These are phyloP conservation scores for Mobula birostris DNA, from an alignment of 2,113 vertebrate genomes.

Conservation along the genomic window DNA sequence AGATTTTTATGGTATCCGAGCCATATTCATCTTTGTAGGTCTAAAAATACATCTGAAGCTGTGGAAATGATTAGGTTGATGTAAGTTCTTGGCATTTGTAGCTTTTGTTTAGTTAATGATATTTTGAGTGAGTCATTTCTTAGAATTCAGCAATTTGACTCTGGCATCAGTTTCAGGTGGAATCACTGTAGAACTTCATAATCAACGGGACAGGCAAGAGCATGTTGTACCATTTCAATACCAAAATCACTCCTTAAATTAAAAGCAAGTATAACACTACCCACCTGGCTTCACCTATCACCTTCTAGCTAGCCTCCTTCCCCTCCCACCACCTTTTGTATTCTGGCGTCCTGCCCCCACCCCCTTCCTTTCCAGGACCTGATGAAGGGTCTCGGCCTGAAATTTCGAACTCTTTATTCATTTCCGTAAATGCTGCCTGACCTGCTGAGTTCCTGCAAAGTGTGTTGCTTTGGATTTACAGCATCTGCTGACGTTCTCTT, in stretches of 20 bases:
- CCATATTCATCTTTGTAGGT: neutral
- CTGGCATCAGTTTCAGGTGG: neutral
- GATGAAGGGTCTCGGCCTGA: too few species aligned
- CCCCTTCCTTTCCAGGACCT: too few species aligned
- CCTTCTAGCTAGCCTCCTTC: too few species aligned
- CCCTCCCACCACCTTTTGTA: too few species aligned
- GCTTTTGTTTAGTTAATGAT: neutral
- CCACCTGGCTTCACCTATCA: too few species aligned
- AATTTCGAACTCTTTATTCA: too few species aligned
- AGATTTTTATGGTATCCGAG: neutral
- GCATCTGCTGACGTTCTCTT: too few species aligned
- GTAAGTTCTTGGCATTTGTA: neutral
- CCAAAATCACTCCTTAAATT: neutral
- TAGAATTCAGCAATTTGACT: neutral
- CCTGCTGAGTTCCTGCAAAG: too few species aligned
- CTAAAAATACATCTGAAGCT: conserved; percentile 15
- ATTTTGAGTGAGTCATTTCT: conserved; percentile 21
- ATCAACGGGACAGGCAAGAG: neutral
- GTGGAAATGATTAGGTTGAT: conserved; percentile 11
- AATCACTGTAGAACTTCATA: neutral
- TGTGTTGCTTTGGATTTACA: too few species aligned
- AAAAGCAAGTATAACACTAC: neutral
- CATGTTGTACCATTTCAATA: neutral
- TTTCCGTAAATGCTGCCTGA: too few species aligned
- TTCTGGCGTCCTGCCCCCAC: too few species aligned